phyloP scores from a whole-genome alignment of 2,113 vertebrate genomes.

The Gambusia holbrooki region DNA sequence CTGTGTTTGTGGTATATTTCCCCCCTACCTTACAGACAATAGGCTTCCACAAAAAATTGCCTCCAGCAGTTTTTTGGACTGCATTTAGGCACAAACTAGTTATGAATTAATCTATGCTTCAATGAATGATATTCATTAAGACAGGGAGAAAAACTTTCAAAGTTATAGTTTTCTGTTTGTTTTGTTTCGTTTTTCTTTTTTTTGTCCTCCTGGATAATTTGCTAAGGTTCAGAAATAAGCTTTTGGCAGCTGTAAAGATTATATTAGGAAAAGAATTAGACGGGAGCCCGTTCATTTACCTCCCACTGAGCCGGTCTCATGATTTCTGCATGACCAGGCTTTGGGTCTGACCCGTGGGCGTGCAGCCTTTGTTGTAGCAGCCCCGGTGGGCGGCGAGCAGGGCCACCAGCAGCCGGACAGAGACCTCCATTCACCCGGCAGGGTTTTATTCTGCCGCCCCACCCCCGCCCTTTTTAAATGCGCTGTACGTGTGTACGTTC shows the following conservation, averaged over 20 bases:
- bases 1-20: too few relatives aligned
- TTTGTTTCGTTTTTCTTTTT: too few relatives aligned
- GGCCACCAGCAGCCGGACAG: conserved; percentile 50
- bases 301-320: conserved; percentile 77
- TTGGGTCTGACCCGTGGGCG: conserved; percentile 58
- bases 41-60: too few relatives aligned
- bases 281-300: conserved; percentile 58
- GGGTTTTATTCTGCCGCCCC: conserved; percentile 3
- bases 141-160: too few relatives aligned
- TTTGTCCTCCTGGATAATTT: too few relatives aligned
- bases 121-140: too few relatives aligned
- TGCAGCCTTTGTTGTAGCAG: conserved; percentile 61
- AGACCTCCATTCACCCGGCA: conserved; percentile 59
- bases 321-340: conserved; percentile 74
- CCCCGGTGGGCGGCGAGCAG: conserved; percentile 44
- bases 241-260: conserved; percentile 61
- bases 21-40: too few relatives aligned
- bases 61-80: too few relatives aligned
- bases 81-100: too few relatives aligned
- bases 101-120: too few relatives aligned
- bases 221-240: conserved; percentile 52
- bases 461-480: background rate
- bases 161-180: too few relatives aligned
- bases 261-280: conserved; percentile 54
- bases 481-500: background rate